A percentile compares a stretch with the other conserved stretches of the same genome.
phyloP scores from a whole-genome alignment of 2,797 vertebrate genomes.

The Onychomys arenicola region DNA sequence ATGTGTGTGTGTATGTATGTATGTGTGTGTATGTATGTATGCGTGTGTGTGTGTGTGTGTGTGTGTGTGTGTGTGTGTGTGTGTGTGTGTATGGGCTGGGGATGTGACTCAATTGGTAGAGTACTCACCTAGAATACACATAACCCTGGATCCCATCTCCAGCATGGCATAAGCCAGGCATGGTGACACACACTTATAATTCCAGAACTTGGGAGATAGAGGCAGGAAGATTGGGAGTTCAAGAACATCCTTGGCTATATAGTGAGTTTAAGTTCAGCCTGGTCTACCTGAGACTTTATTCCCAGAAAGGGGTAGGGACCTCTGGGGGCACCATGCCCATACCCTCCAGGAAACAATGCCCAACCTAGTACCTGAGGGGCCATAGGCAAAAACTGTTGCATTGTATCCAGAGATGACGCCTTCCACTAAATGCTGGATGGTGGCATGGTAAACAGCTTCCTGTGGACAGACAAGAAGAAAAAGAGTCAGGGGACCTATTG shows the following conservation, averaged over 20 bases:
- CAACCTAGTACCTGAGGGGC: constrained; percentile 83
- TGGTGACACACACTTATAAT: neutral
- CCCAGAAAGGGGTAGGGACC: neutral
- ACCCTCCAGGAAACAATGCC: neutral
- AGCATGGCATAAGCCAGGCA: too few relatives aligned
- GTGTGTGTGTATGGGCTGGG: too few relatives aligned
- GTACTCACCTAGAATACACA: too few relatives aligned
- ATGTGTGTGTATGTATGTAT: neutral
- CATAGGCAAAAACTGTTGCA: constrained; percentile 83
- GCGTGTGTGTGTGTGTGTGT: neutral
- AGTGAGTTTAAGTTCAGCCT: neutral
- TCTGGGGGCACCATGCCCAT: fast-evolving
- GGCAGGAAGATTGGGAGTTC: neutral
- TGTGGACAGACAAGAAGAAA: constrained; percentile 66
- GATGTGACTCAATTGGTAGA: neutral
- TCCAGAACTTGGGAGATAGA: neutral
- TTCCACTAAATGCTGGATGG: constrained; percentile 83
- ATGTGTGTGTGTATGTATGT: neutral
- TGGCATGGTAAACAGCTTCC: constrained; percentile 84
- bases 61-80: neutral
- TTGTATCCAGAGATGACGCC: constrained; percentile 86
- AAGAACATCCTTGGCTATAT: neutral
- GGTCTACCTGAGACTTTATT: neutral
- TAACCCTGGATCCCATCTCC: neutral
- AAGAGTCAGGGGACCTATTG: neutral